Evolutionary conservation across 2,797 vertebrate species (phyloP).

Genomic region (Naso thynnoides): DNA sequence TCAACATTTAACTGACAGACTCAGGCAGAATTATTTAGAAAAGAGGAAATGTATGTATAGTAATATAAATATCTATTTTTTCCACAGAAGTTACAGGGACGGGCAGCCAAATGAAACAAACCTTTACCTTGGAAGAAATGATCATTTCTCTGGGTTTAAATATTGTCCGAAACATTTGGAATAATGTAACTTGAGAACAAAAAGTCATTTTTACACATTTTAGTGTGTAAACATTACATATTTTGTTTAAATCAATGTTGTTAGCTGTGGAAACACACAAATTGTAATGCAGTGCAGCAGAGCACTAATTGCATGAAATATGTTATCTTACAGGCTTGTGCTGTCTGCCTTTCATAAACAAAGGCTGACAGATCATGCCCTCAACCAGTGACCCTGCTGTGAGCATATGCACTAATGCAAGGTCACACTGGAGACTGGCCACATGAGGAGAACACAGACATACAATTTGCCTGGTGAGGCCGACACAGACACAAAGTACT

Average conservation of each 20-base stretch:
- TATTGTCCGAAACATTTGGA: too few relatives aligned
- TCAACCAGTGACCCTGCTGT: slow-evolving; percentile 85
- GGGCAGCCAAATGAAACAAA: too few relatives aligned
- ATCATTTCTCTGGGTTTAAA: too few relatives aligned
- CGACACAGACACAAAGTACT: slow-evolving; percentile 66
- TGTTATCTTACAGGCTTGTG: slow-evolving; percentile 84
- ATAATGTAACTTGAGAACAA: too few relatives aligned
- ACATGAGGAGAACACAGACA: slow-evolving; percentile 80
- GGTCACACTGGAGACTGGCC: slow-evolving; percentile 84
- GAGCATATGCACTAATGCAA: slow-evolving; percentile 87
- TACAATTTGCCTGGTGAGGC: slow-evolving; percentile 73
- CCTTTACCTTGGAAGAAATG: too few relatives aligned
- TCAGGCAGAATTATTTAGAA: too few relatives aligned
- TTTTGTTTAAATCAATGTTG: slow-evolving; percentile 39
- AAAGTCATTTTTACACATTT: too few relatives aligned
- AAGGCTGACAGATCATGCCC: slow-evolving; percentile 86
- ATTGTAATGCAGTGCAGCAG: slow-evolving; percentile 62
- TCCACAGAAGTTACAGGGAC: too few relatives aligned
- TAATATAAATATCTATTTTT: too few relatives aligned
- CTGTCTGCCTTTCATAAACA: slow-evolving; percentile 83
- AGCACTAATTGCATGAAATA: slow-evolving; percentile 84
- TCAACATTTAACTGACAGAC: too few relatives aligned
- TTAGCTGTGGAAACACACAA: slow-evolving; percentile 41
- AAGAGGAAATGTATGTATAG: too few relatives aligned
- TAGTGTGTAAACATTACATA: too few relatives aligned